Base-by-base conservation (phyloP, 2,797 vertebrate species). In the Microhierax caerulescens region DNA sequence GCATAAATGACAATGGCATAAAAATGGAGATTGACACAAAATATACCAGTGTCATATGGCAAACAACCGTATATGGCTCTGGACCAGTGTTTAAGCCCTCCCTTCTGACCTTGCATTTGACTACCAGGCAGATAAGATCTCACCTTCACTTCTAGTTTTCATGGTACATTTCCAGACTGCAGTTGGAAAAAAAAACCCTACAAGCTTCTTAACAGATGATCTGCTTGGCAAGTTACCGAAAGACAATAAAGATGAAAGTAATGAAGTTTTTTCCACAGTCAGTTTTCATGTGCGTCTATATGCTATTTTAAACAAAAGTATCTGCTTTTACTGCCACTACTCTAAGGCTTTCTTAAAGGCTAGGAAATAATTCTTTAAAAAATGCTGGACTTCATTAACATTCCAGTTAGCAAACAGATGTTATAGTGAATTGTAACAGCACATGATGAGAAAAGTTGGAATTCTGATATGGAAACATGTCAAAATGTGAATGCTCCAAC, bases 301-400 rank as follows among this genome's bases (percentile, higher is more conserved):
- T 83, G 61, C 36, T 61, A 24, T 64, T 89, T 94, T 95, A 95
- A 97, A 77, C 75, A 93, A 90, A 96, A 95, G 43, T 89, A 94
- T 84, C 87, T 96, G 93, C 59, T 94, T 94, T 91, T 57, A 64
- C 45, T 72, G 50, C 72, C 75, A 50, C 75, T 67, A 56, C 61
- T 72, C 51, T 27, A 47, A 74, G 36, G 47, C 51, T 93, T 74
- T 79, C 61, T 92, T 76, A 82, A 79, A 83, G 41, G 21, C 78
- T 80, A 50, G 75, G 76, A 95, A 95, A 80, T 10, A 83, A 60
- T 48, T 80, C 2, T 25, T 82, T 23, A 7, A 11, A 28, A 95
- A 89, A 89, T 75, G 37, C 41, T 95, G 89, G 39, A 17, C 51
- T 90, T 95, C 72, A 91, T 65, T 78, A 85, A 83, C 2, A 7